phyloP scores from a whole-genome alignment of 2,113 vertebrate genomes.

The Heterotis niloticus region DNA sequence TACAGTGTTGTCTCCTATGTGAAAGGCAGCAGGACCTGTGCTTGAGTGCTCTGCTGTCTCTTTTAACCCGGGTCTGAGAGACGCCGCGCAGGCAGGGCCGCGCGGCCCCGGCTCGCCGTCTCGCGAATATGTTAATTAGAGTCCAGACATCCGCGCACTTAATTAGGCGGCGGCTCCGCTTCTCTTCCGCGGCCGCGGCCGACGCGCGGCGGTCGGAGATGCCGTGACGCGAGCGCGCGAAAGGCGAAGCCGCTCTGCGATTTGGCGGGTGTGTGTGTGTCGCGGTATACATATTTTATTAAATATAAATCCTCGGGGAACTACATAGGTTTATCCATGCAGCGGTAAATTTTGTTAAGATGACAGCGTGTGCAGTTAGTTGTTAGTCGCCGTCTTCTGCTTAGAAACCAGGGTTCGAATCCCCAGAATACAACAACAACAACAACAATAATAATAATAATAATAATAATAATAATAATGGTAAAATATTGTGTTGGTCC shows the following conservation, averaged over 20 bases:
- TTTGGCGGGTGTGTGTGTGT: not conserved
- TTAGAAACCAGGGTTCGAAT: not conserved
- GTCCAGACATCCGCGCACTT: slow-evolving; percentile 10
- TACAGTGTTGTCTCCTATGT: slow-evolving; percentile 17
- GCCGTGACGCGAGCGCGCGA: too few species aligned
- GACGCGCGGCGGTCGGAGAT: too few species aligned
- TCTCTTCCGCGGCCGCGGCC: not conserved
- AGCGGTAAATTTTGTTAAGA: too few species aligned
- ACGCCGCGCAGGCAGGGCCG: slow-evolving; percentile 16
- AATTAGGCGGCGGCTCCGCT: not conserved
- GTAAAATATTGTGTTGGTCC: too few species aligned
- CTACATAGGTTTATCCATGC: too few species aligned
- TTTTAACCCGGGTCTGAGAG: slow-evolving; percentile 25
- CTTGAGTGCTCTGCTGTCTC: not conserved
- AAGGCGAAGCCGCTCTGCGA: too few species aligned
- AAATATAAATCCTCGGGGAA: too few species aligned
- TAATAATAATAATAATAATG: too few species aligned
- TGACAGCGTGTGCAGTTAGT: not conserved
- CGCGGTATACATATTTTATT: too few species aligned
- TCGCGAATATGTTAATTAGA: slow-evolving; percentile 28
- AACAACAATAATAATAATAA: too few species aligned
- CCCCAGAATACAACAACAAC: too few species aligned
- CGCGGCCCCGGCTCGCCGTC: slow-evolving; percentile 20
- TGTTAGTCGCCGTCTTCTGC: not conserved
- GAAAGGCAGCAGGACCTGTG: slow-evolving; percentile 24